A percentile compares a stretch with the other conserved stretches of the same genome.
Conservation (phyloP, 2,113 vertebrate genomes). For the Uropsilus gracilis region DNA sequence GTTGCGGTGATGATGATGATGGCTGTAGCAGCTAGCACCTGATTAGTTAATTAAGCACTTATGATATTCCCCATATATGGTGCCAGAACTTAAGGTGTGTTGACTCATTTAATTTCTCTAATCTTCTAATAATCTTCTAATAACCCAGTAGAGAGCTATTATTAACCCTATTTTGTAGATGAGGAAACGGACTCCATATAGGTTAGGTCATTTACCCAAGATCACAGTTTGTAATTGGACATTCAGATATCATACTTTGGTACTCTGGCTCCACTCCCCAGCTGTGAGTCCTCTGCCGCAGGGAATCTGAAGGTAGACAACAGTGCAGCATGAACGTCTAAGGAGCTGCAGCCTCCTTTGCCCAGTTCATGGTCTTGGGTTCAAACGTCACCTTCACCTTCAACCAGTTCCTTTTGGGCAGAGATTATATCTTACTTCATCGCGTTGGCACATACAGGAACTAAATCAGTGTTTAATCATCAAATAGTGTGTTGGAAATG, state of each 20-base stretch:
- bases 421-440: not conserved
- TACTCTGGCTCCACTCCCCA: not conserved
- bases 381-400: not conserved
- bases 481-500: not conserved
- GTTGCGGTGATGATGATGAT: not conserved
- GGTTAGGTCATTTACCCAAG: not conserved
- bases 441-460: not conserved
- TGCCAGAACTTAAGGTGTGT: not conserved
- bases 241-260: not conserved
- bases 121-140: no score
- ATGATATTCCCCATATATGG: not conserved
- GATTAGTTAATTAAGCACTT: not conserved
- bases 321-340: not conserved
- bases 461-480: constrained; percentile 14
- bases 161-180: not conserved
- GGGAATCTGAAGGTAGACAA: not conserved
- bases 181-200: not conserved
- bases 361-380: not conserved
- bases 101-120: not conserved
- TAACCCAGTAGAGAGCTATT: not conserved
- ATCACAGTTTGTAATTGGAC: not conserved
- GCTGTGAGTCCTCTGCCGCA: not conserved
- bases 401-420: not conserved
- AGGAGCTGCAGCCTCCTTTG: not conserved
- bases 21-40: not conserved